A percentile compares a stretch with the other conserved stretches of the same genome.
These are phyloP conservation scores for Phataginus tetradactyla DNA, from an alignment of 2,797 vertebrate species.

Conservation along the genomic window DNA sequence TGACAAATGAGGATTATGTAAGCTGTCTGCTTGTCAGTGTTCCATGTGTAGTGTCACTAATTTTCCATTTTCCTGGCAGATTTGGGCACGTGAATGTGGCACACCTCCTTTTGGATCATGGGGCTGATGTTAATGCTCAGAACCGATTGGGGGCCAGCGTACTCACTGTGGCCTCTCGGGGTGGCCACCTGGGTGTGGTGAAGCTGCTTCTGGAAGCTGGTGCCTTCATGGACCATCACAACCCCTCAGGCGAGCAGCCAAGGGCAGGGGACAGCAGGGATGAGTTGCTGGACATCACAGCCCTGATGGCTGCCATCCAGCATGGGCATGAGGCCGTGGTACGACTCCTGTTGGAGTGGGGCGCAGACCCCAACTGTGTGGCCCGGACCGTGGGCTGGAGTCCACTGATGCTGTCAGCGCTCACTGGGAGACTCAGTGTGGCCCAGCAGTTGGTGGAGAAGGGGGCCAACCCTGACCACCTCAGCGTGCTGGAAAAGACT, in stretches of 20 bases:
- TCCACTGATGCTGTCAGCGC: conserved; percentile 93
- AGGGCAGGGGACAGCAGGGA: conserved; percentile 87
- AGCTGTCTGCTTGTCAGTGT: neutral
- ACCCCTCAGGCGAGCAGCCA: conserved; percentile 86
- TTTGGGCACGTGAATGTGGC: conserved; percentile 94
- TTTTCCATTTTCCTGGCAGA: conserved; percentile 82
- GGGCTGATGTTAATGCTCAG: conserved; percentile 95
- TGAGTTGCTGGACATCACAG: conserved; percentile 91
- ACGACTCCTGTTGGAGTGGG: conserved; percentile 94
- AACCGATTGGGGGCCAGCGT: conserved; percentile 96
- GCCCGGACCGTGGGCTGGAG: conserved; percentile 94
- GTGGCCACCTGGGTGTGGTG: conserved; percentile 92
- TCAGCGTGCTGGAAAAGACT: conserved; percentile 94
- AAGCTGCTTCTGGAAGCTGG: conserved; percentile 94
- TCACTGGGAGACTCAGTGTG: conserved; percentile 91
- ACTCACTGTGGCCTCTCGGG: conserved; percentile 94
- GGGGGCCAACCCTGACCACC: conserved; percentile 94
- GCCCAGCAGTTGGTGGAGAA: conserved; percentile 95
- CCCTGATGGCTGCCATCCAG: conserved; percentile 94
- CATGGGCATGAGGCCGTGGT: conserved; percentile 93
- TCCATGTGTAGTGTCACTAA: neutral
- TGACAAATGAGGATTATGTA: neutral
- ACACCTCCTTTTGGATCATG: conserved; percentile 95
- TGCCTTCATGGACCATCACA: conserved; percentile 92
- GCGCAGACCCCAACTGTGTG: conserved; percentile 92